Conservation (phyloP, 1,140 invertebrate genomes). For the Diorhabda carinulata region DNA sequence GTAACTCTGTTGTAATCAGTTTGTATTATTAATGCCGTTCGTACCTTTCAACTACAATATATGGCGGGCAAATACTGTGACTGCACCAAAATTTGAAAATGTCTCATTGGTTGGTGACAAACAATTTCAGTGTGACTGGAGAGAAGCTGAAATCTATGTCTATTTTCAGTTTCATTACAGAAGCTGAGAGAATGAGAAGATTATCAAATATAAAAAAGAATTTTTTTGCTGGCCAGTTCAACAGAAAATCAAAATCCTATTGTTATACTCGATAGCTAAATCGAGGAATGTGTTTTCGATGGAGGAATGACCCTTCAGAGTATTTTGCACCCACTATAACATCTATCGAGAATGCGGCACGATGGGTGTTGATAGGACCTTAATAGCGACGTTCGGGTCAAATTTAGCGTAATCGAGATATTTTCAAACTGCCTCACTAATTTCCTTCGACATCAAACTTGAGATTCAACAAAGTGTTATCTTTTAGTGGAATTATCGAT, state of each 20-base stretch:
- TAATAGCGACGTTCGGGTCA: slow-evolving; percentile 29
- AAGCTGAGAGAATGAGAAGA: too few species aligned
- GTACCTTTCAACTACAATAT: too few species aligned
- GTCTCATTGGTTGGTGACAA: too few species aligned
- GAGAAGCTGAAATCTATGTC: too few species aligned
- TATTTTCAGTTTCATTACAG: too few species aligned
- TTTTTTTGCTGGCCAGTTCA: background rate
- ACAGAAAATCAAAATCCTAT: slow-evolving; percentile 4
- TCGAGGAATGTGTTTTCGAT: background rate
- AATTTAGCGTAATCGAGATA: slow-evolving; percentile 34
- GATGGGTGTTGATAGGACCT: slow-evolving; percentile 21
- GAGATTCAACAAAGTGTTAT: slow-evolving; percentile 22
- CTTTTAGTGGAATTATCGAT: slow-evolving; percentile 3
- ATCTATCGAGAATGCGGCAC: background rate
- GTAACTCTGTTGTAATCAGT: too few species aligned
- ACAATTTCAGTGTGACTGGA: too few species aligned
- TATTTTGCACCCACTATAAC: slow-evolving; percentile 12
- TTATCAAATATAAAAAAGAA: too few species aligned
- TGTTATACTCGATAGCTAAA: slow-evolving; percentile 6
- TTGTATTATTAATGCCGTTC: too few species aligned
- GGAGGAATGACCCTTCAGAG: slow-evolving; percentile 7
- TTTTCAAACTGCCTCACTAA: slow-evolving; percentile 27
- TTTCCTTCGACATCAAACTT: slow-evolving; percentile 22
- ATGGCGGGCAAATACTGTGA: too few species aligned
- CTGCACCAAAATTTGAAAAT: too few species aligned